Evolutionary conservation across 2,888 invertebrate genomes (phyloP), one percentile per base, ranked within the genome.

Genomic region (Mimas tiliae): DNA sequence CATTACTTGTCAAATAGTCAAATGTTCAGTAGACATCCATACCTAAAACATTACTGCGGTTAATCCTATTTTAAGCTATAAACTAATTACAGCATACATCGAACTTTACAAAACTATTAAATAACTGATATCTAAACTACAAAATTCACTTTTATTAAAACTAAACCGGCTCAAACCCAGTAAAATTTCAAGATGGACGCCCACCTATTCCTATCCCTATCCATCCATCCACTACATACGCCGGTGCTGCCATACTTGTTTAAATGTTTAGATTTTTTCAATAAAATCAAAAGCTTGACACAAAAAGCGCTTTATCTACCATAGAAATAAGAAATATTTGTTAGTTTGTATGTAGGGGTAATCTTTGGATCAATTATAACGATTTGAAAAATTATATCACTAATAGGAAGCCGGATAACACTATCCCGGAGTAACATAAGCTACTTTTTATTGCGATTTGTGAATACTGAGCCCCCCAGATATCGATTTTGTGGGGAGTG

Each of bases 101-200:
- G 86, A 91, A 87, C 85, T 88, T 89, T 87, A 89, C 83, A 89
- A 90, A 93, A 90, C 82, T 88, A 90, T 88, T 83, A 86, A 91
- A 86, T 85, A 87, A 82, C 85, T 85, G 80, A 85, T 87, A 86
- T 87, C 85, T 83, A 84, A 86, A 88, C 89, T 88, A 89, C 84
- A 91, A 91, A 90, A 88, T 88, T 88, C 92, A 92, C 90, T 92
- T 91, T 88, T 91, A 93, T 90, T 94, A 91, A 90, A 93, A 93
- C 89, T 93, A 91, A 94, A 95, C 96, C 96, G 96, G 96, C 96
- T 96, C 96, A 95, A 94, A 95, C 94, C 94, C 94, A 95, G 94
- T 94, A 94, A 95, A 95, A 95, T 96, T 83, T 95, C 96, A 96
- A 96, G 96, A 96, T 96, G 96, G 96, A 96, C 95, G 96, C 95